Percentiles rank a stretch among this genome's conserved stretches.
These are phyloP conservation scores for Limanda limanda DNA, from an alignment of 2,113 vertebrate species.

Conservation along the genomic window DNA sequence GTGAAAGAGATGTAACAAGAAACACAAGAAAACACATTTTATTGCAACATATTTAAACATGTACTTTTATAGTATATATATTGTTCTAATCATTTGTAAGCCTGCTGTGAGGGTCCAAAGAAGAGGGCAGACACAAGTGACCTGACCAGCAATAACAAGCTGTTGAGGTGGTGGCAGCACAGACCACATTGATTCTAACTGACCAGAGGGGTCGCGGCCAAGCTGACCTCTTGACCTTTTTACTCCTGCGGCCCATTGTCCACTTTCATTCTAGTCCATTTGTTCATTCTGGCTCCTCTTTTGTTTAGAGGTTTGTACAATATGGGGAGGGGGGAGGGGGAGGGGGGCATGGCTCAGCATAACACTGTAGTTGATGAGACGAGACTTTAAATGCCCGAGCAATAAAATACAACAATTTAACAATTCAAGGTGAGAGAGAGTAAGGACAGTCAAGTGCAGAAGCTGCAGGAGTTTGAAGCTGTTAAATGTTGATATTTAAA, in stretches of 20 bases:
- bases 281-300: slow-evolving; percentile 33
- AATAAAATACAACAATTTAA: slow-evolving; percentile 44
- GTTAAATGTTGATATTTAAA: no score
- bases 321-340: slow-evolving; percentile 3
- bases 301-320: slow-evolving; percentile 52
- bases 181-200: slow-evolving; percentile 51
- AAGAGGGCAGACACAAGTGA: slow-evolving; percentile 36
- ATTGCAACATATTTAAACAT: slow-evolving; percentile 1
- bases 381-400: slow-evolving; percentile 35
- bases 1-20: background rate
- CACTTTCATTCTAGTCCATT: slow-evolving; percentile 55
- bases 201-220: slow-evolving; percentile 58
- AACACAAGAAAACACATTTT: background rate
- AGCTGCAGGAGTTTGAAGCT: background rate
- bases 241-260: slow-evolving; percentile 50
- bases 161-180: slow-evolving; percentile 57
- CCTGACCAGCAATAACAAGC: slow-evolving; percentile 52
- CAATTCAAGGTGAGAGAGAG: slow-evolving; percentile 7
- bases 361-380: slow-evolving; percentile 58
- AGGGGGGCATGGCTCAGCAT: slow-evolving; percentile 36
- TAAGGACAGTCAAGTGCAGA: slow-evolving; percentile 3
- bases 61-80: background rate
- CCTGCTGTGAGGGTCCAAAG: slow-evolving; percentile 29
- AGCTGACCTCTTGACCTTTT: slow-evolving; percentile 59
- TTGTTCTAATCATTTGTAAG: background rate